phyloP scores from a whole-genome alignment of 2,888 invertebrate genomes.

The Leuctra nigra region DNA sequence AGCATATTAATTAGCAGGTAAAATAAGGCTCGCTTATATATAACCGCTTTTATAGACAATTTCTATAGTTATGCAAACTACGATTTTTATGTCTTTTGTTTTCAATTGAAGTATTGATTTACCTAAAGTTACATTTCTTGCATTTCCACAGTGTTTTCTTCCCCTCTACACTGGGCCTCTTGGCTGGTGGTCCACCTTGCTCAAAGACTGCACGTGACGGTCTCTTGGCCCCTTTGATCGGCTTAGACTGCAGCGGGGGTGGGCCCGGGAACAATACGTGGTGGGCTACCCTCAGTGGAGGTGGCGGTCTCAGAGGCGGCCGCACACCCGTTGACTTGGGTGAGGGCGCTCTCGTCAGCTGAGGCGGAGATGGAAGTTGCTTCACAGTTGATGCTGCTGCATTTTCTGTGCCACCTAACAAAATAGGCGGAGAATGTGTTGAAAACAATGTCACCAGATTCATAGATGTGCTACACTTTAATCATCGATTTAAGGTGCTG shows the following conservation, averaged over 20 bases:
- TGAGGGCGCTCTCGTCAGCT: slow-evolving; percentile 25
- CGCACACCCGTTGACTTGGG: slow-evolving; percentile 10
- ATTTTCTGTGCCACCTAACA: too few species aligned
- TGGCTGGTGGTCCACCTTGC: slow-evolving; percentile 8
- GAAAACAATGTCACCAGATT: too few species aligned
- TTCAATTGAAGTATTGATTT: too few species aligned
- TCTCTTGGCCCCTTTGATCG: slow-evolving; percentile 8
- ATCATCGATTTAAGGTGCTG: too few species aligned
- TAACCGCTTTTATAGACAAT: too few species aligned
- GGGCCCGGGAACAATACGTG: slow-evolving; percentile 30
- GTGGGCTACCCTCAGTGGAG: slow-evolving; percentile 28
- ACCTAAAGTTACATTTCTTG: slow-evolving; percentile 84
- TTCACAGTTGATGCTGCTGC: too few species aligned
- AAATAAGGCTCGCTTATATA: too few species aligned
- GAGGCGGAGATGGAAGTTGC: slow-evolving; percentile 26
- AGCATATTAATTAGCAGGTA: too few species aligned
- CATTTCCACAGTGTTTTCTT: slow-evolving; percentile 82
- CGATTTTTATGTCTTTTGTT: too few species aligned
- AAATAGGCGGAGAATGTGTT: too few species aligned
- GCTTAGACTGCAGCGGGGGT: slow-evolving; percentile 32
- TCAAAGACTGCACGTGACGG: not conserved
- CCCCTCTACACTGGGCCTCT: slow-evolving; percentile 23
- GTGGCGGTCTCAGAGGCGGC: slow-evolving; percentile 26
- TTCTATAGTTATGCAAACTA: too few species aligned
- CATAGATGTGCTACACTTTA: too few species aligned